Conservation (phyloP, 2,888 invertebrate species). For the Dasysyrphus albostriatus region DNA sequence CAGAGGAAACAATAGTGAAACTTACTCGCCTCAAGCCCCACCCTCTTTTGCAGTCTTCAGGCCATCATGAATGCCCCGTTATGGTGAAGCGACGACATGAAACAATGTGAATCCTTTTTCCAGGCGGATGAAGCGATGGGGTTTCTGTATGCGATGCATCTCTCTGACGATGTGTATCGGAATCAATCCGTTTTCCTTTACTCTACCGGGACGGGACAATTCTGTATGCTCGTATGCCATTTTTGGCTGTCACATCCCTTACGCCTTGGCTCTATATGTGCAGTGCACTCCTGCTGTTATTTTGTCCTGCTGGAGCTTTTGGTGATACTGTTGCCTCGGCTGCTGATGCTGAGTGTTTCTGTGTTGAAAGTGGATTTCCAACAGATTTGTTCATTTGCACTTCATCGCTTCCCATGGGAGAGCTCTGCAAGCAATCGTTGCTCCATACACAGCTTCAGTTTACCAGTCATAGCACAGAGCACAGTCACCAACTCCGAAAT, state of each 20-base stretch:
- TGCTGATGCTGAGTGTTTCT: slow-evolving; percentile 17
- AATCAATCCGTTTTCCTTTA: slow-evolving; percentile 64
- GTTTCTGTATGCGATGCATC: slow-evolving; percentile 21
- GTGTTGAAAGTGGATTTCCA: slow-evolving; percentile 69
- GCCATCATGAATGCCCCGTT: neutral
- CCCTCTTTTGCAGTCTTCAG: neutral
- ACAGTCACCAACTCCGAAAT: neutral
- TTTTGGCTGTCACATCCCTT: slow-evolving; percentile 14
- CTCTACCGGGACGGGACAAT: neutral
- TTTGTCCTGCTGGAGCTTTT: slow-evolving; percentile 22
- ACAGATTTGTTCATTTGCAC: slow-evolving; percentile 73
- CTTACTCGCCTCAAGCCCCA: neutral
- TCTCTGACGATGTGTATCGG: slow-evolving; percentile 43
- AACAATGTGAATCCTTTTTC: slow-evolving; percentile 25
- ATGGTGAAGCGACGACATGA: slow-evolving; percentile 49
- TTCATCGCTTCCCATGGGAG: slow-evolving; percentile 56
- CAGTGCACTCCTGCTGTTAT: slow-evolving; percentile 20
- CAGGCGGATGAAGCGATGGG: neutral
- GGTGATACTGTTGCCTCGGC: slow-evolving; percentile 44
- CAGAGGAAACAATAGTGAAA: slow-evolving; percentile 59
- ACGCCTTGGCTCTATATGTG: neutral
- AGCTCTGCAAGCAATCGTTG: slow-evolving; percentile 48
- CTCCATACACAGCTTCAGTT: slow-evolving; percentile 8
- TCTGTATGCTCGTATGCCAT: neutral
- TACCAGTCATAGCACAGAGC: neutral